phyloP scores from a whole-genome alignment of 53 echinoderm and acorn worm species.

The Zoroaster sp. region DNA sequence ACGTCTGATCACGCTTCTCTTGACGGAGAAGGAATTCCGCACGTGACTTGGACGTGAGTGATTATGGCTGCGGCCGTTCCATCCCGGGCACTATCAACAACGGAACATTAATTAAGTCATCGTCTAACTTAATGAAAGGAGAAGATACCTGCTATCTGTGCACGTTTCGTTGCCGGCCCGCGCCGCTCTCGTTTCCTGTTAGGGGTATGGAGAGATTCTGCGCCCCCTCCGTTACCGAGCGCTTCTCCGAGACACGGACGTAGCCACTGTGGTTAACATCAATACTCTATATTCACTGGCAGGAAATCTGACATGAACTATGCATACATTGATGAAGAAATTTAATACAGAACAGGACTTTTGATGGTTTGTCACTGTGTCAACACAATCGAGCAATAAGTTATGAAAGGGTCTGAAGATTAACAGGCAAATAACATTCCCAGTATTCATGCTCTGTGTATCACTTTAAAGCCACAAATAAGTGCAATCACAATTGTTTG shows the following conservation, averaged over 20 bases:
- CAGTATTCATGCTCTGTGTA: background rate
- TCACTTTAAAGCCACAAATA: too few relatives aligned
- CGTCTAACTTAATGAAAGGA: conserved; percentile 16
- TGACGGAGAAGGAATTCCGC: conserved; percentile 23
- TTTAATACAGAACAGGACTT: background rate
- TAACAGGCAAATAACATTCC: background rate
- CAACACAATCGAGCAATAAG: background rate
- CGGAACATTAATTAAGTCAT: conserved; percentile 39
- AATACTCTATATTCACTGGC: background rate
- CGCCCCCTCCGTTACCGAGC: background rate
- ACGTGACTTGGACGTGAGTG: conserved; percentile 15
- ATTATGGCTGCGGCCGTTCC: background rate
- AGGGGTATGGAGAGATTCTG: background rate
- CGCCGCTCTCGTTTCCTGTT: conserved; percentile 6
- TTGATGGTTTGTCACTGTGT: background rate
- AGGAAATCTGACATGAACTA: conserved; percentile 3
- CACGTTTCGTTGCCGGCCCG: conserved; percentile 18
- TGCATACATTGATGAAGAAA: background rate
- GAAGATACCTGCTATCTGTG: conserved; percentile 37
- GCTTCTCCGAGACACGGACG: background rate
- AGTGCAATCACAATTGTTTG: background rate
- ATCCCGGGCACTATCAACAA: conserved; percentile 2
- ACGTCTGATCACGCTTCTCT: conserved; percentile 17
- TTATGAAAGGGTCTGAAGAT: background rate
- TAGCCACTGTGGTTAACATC: background rate